phyloP scores from a whole-genome alignment of 2,113 vertebrate genomes.

The Tachysurus fulvidraco region DNA sequence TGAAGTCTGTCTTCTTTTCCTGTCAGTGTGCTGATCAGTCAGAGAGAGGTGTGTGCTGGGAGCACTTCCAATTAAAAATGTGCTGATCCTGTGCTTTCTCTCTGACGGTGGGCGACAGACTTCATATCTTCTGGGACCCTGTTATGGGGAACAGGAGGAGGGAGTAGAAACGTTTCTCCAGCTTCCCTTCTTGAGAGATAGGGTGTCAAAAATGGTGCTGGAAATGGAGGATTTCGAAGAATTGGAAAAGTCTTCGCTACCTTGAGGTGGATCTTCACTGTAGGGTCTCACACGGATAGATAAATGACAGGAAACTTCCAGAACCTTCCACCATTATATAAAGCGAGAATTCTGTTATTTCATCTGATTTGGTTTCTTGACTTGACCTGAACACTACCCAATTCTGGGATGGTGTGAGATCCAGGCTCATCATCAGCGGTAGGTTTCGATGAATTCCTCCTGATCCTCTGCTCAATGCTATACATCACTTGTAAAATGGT shows the following conservation, averaged over 20 bases:
- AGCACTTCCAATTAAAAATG: not conserved
- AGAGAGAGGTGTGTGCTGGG: not conserved
- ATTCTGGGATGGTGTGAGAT: not conserved
- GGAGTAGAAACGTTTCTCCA: not conserved
- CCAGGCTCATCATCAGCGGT: not conserved
- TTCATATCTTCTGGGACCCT: not conserved
- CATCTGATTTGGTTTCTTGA: not conserved
- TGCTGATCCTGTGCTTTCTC: not conserved
- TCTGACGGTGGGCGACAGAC: not conserved
- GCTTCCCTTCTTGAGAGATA: not conserved
- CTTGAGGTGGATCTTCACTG: not conserved
- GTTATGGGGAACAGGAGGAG: not conserved
- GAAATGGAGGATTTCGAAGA: not conserved
- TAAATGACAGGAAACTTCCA: not conserved
- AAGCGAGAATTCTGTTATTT: not conserved
- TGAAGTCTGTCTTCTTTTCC: not conserved
- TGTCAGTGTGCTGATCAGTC: not conserved
- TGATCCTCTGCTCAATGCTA: not conserved
- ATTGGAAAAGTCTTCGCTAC: not conserved
- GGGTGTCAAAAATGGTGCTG: not conserved
- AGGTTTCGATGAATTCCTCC: not conserved
- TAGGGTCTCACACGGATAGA: not conserved
- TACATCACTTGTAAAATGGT: not conserved
- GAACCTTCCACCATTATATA: no score
- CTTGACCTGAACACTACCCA: not conserved